Evolutionary conservation across 2,797 vertebrate genomes (phyloP).

Genomic region (Dendrocincla tyrannina): DNA sequence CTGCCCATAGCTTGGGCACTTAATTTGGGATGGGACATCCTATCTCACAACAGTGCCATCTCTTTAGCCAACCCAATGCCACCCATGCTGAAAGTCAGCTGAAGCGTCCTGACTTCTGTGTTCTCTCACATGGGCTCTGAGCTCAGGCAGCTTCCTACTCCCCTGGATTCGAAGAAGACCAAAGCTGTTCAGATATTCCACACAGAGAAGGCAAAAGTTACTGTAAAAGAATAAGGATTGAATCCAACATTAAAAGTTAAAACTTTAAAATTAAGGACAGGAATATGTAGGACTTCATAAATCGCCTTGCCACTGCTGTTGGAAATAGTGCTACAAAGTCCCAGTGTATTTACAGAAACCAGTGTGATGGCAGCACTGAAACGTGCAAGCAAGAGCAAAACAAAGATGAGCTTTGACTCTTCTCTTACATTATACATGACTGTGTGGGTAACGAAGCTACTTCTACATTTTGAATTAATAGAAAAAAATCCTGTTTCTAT

Average conservation of each 20-base stretch:
- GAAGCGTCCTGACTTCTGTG: not conserved
- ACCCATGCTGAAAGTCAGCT: not conserved
- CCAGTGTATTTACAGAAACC: not conserved
- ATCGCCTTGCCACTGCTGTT: not conserved
- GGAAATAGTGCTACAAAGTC: not conserved
- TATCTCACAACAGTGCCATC: not conserved
- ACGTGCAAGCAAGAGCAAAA: not conserved
- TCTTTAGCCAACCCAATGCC: not conserved
- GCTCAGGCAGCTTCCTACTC: not conserved
- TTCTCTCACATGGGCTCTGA: not conserved
- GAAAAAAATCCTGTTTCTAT: not conserved
- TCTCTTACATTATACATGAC: not conserved
- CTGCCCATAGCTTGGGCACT: not conserved
- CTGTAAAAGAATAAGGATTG: not conserved
- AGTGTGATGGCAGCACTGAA: not conserved
- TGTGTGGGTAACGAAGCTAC: not conserved
- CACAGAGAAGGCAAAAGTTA: not conserved
- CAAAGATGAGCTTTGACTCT: not conserved
- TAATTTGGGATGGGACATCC: not conserved
- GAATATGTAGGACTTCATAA: not conserved
- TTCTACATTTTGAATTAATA: not conserved
- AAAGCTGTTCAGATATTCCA: not conserved
- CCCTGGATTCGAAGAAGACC: not conserved
- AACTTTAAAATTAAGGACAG: not conserved
- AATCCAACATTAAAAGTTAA: not conserved